Conservation (phyloP, 2,888 invertebrate genomes). For the Thereva unica region DNA sequence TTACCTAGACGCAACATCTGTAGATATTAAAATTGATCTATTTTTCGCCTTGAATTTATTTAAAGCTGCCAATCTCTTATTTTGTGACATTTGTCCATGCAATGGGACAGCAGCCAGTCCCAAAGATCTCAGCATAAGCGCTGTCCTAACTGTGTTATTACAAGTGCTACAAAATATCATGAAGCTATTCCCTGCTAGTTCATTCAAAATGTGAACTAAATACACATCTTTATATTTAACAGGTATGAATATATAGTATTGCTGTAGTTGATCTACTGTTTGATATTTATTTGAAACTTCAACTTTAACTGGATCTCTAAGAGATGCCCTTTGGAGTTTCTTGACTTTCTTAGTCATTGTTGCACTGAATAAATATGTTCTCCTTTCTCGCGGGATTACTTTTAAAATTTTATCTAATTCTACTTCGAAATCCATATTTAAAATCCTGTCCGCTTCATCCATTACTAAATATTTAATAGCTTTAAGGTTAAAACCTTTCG, state of each 20-base stretch:
- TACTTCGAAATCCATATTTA: conserved; percentile 98
- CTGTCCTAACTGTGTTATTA: conserved; percentile 85
- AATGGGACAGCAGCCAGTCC: conserved; percentile 94
- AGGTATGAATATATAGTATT: conserved; percentile 94
- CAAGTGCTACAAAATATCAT: conserved; percentile 98
- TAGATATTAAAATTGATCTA: conserved; percentile 94
- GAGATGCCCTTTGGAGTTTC: conserved; percentile 92
- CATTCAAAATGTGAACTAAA: conserved; percentile 91
- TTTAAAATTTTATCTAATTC: conserved; percentile 96
- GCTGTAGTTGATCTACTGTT: conserved; percentile 94
- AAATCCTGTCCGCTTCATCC: conserved; percentile 98
- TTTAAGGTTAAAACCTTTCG: conserved; percentile 93
- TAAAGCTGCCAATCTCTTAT: conserved; percentile 90
- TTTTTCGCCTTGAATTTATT: conserved; percentile 95
- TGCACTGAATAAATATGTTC: conserved; percentile 94
- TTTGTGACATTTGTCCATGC: conserved; percentile 99
- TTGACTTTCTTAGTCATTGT: conserved; percentile 99
- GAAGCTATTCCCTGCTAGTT: conserved; percentile 91
- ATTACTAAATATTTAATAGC: conserved; percentile 91
- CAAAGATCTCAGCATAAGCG: conserved; percentile 84
- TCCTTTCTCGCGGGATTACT: conserved; percentile 83
- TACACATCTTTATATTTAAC: conserved; percentile 97
- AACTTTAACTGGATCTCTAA: conserved; percentile 92
- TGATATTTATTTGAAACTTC: conserved; percentile 97
- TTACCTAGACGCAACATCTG: conserved; percentile 96